Percentiles rank a stretch among this genome's conserved stretches.
phyloP scores from a whole-genome alignment of 2,113 vertebrate genomes.

The Malaclemys terrapin region DNA sequence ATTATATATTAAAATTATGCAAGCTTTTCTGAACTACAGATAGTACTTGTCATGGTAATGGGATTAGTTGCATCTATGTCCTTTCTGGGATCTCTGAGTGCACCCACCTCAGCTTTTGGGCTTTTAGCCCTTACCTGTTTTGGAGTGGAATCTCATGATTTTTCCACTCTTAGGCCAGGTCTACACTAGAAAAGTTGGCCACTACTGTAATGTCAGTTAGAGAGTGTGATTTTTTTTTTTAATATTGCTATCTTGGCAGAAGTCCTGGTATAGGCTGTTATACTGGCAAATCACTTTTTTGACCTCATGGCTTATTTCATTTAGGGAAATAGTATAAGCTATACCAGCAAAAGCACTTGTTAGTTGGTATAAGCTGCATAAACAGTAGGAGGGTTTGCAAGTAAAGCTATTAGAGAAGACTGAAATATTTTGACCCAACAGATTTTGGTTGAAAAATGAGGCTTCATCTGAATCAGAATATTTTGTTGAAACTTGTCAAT shows the following conservation, averaged over 20 bases:
- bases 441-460: not conserved
- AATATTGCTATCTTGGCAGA: no score
- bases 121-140: not conserved
- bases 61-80: not conserved
- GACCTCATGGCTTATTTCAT: no score
- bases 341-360: no score
- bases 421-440: not conserved
- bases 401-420: not conserved
- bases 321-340: no score
- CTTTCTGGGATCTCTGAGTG: not conserved
- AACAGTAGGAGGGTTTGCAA: not conserved
- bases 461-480: not conserved
- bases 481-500: not conserved
- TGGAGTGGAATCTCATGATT: not conserved
- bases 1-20: not conserved
- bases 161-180: not conserved
- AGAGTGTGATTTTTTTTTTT: no score
- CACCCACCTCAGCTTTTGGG: no score
- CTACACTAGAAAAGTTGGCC: no score
- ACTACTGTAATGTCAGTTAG: no score
- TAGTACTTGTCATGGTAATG: not conserved
- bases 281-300: no score
- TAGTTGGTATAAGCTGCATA: no score
- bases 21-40: not conserved
- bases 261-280: no score